Evolutionary conservation across 2,888 invertebrate species (phyloP), one percentile per base, ranked within the genome.

Genomic region (Pedicia rivosa): DNA sequence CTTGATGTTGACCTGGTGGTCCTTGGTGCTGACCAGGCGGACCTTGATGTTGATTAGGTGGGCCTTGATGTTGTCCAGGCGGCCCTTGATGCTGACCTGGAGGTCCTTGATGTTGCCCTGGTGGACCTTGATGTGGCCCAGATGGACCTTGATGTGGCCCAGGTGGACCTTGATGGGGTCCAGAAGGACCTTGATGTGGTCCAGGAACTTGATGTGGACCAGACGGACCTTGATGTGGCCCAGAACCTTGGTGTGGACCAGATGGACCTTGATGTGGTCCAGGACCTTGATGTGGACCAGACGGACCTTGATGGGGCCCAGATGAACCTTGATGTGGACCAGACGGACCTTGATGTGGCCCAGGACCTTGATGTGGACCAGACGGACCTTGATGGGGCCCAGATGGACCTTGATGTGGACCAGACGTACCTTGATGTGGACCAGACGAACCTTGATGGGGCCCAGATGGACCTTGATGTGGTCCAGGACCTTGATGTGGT

Each of bases 1-100:
- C 46, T 40, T 46, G 50, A 33, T 51, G 53, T 8, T 55, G 50
- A 17, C 54, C 56, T 40, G 53, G 53, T 5, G 53, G 50, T 39
- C 43, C 44, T 8, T 48, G 53, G 34, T 44, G 50, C 28, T 54
- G 36, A 2, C 57, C 61, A 40, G 56, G 57, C 32, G 59, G 59
- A 3, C 53, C 57, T 9, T 53, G 54, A 0, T 54, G 51, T 2
- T 54, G 55, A 10, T 52, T 54, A 13, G 46, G 44, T 9, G 45
- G 46, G 26, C 42, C 42, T 3, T 19, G n/a, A n/a, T 20, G n/a
- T n/a, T n/a, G n/a, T n/a, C n/a, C n/a, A n/a, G n/a, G n/a, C n/a
- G n/a, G n/a, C n/a, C n/a, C n/a, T n/a, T n/a, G n/a, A n/a, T n/a
- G n/a, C n/a, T n/a, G n/a, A n/a, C n/a, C n/a, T n/a, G n/a, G n/a